Conservation (phyloP, 64 coral and sea anemone genomes). For the Catalaphyllia jardinei region DNA sequence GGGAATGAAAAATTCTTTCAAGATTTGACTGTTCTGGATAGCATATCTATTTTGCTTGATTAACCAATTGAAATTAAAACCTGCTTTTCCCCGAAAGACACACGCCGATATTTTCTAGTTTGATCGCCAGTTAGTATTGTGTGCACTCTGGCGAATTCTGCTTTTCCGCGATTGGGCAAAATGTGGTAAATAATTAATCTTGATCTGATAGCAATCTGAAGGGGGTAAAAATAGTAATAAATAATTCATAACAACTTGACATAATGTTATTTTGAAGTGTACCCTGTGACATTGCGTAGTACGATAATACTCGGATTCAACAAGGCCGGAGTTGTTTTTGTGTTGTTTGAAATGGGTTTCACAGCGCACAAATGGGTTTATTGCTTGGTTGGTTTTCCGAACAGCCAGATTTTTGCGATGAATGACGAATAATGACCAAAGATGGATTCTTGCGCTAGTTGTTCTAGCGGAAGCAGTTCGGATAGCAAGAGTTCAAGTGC, state of each 20-base stretch:
- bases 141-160: not conserved
- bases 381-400: not conserved
- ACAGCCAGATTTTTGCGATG: not conserved
- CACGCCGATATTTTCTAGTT: not conserved
- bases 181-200: not conserved
- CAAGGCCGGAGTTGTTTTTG: not conserved
- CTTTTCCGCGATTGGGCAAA: not conserved
- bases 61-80: not conserved
- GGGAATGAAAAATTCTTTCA: too few species aligned
- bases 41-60: not conserved
- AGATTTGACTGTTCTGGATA: not conserved
- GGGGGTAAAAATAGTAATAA: not conserved
- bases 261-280: not conserved
- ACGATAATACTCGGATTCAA: not conserved
- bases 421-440: not conserved
- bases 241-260: slow-evolving; percentile 1
- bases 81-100: not conserved
- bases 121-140: not conserved
- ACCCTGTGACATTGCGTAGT: not conserved
- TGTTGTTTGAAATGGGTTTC: not conserved
- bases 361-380: not conserved
- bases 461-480: not conserved
- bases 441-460: slow-evolving; percentile 8
- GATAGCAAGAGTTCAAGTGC: not conserved
- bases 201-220: slow-evolving; percentile 6